Evolutionary conservation across 2,113 vertebrate species (phyloP), one percentile per base, ranked within the genome.

Genomic region (Eulacestoma nigropectus): DNA sequence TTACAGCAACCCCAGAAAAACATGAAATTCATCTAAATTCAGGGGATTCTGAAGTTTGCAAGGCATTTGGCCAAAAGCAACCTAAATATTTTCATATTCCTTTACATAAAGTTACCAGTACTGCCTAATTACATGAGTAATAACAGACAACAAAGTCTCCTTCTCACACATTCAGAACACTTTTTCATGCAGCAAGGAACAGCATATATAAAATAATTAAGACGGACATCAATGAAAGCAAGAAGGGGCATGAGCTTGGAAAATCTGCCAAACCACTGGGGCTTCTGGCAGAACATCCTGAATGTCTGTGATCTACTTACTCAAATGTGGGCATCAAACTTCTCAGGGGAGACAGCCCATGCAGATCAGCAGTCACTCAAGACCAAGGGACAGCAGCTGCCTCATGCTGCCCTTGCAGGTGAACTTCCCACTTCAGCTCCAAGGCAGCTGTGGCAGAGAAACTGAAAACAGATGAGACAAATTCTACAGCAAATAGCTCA

Each of bases 111-210:
- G 77, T 96, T 95, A 96, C 90, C 90, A 83, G 73, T 74, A 72
- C 73, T 81, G 89, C 59, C 69, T 96, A 95, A 96, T 95, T 95
- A 85, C 18, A n/a, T 91, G 81, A 89, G 81, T 95, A 95, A 95
- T 95, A 92, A 62, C 63, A 91, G 62, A 83, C 80, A 91, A 97
- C 90, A 95, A 95, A 95, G 76, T 52, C 79, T 90, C 47, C 72
- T 81, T 86, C 90, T 96, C 60, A 70, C 86, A 78, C 44, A 60
- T 26, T 60, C 82, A 92, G 75, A 90, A 52, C 27, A 19, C 62
- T 77, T 55, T 85, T 87, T 76, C 68, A 74, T 83, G 75, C 79
- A 93, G 60, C 30, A n/a, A 90, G 68, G 30, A 95, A 72, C 0
- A 0, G 47, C 26, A 41, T 18, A 78, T 56, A 75, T 67, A 75